These are phyloP conservation scores for Halictus rubicundus DNA, from an alignment of 1,140 invertebrate species.

Conservation along the genomic window DNA sequence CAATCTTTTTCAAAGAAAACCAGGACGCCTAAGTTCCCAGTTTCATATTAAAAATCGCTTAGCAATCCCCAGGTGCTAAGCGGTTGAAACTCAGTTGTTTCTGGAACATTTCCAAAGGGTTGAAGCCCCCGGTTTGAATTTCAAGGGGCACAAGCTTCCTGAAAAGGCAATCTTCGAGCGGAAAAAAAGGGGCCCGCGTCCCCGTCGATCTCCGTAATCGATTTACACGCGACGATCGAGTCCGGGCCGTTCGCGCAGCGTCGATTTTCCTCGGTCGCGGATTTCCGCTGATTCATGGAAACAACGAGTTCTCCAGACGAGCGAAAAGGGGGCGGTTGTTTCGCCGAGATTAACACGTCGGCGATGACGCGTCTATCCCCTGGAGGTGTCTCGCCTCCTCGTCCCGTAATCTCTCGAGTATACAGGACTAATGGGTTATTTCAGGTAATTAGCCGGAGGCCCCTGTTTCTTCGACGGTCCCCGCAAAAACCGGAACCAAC, in stretches of 20 bases:
- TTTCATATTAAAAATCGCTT: too few relatives aligned
- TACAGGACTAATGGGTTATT: conserved; percentile 77
- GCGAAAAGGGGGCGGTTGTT: conserved; percentile 35
- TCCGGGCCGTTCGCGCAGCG: conserved; percentile 21
- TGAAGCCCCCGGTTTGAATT: too few relatives aligned
- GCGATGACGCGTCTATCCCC: conserved; percentile 68
- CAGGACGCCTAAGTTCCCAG: too few relatives aligned
- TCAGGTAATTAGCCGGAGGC: conserved; percentile 74
- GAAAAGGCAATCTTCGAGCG: too few relatives aligned
- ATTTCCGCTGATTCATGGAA: conserved; percentile 78
- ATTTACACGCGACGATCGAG: conserved; percentile 37
- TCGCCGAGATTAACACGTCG: conserved; percentile 76
- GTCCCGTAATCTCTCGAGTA: conserved; percentile 68
- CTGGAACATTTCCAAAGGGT: too few relatives aligned
- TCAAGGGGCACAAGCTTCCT: too few relatives aligned
- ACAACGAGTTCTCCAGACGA: conserved; percentile 49
- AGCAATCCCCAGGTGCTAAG: too few relatives aligned
- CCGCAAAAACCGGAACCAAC: conserved; percentile 49
- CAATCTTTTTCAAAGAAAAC: too few relatives aligned
- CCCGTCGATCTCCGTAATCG: conserved; percentile 21
- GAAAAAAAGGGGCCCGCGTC: too few relatives aligned
- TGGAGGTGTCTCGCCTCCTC: conserved; percentile 39
- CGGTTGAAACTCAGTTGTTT: too few relatives aligned
- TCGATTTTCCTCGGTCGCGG: conserved; percentile 69
- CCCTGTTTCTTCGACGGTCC: conserved; percentile 50